These are phyloP conservation scores for Pterostichus madidus DNA, from an alignment of 2,888 invertebrate species.

Conservation along the genomic window DNA sequence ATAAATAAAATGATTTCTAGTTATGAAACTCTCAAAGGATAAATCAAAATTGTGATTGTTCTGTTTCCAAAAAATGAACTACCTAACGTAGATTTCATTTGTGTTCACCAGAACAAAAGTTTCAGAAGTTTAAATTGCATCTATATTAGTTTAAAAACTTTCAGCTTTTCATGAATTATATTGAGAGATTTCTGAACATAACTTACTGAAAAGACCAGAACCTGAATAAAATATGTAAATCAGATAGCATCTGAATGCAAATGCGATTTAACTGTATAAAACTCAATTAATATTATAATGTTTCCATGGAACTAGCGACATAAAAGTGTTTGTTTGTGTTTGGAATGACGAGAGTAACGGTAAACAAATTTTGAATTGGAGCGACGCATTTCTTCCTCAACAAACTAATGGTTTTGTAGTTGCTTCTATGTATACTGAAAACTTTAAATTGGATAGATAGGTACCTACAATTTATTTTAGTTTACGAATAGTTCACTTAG, in stretches of 20 bases:
- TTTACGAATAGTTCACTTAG: too few species aligned
- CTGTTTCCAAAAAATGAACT: too few species aligned
- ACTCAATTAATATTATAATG: conserved; percentile 53
- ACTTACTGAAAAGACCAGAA: conserved; percentile 1
- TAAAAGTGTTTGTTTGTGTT: conserved; percentile 19
- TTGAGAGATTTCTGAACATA: conserved; percentile 23
- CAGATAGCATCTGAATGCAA: conserved; percentile 42
- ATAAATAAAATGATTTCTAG: too few species aligned
- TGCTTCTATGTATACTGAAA: background rate
- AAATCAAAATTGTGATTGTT: too few species aligned
- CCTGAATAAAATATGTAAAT: conserved; percentile 53
- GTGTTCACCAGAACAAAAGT: background rate
- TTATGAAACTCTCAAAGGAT: too few species aligned
- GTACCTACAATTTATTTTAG: too few species aligned
- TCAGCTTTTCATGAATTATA: conserved; percentile 30
- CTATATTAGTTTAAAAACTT: conserved; percentile 46
- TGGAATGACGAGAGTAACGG: background rate
- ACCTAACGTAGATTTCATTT: too few species aligned
- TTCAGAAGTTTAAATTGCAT: conserved; percentile 46
- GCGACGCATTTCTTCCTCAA: background rate
- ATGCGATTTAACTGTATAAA: conserved; percentile 50
- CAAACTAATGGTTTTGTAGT: background rate
- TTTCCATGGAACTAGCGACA: background rate
- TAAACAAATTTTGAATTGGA: conserved; percentile 16
- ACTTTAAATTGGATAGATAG: conserved; percentile 2